Conservation (phyloP, 2,888 invertebrate genomes). For the Cantharis rustica region DNA sequence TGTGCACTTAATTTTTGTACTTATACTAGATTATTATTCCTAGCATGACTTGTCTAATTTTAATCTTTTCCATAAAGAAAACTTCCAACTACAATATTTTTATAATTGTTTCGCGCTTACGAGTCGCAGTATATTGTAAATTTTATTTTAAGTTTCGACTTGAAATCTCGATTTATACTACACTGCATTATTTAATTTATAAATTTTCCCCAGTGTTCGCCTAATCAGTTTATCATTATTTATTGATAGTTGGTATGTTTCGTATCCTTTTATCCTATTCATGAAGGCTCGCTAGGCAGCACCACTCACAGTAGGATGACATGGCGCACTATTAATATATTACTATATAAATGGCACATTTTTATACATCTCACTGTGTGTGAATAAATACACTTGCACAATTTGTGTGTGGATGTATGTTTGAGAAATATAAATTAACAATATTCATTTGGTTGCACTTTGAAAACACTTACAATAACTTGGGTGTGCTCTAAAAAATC, state of each 20-base stretch:
- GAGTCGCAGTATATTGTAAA: not conserved
- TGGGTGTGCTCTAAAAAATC: not conserved
- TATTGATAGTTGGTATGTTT: constrained; percentile 16
- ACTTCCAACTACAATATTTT: not conserved
- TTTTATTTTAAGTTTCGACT: not conserved
- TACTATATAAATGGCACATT: constrained; percentile 47
- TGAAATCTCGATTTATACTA: not conserved
- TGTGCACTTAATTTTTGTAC: constrained; percentile 51
- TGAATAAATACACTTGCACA: constrained; percentile 53
- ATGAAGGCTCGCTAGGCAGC: constrained; percentile 50
- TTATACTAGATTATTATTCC: constrained; percentile 48
- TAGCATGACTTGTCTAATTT: constrained; percentile 45
- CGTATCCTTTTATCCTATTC: constrained; percentile 35
- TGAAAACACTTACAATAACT: not conserved
- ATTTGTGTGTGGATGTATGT: constrained; percentile 54
- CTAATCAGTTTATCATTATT: not conserved
- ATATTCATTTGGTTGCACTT: constrained; percentile 6
- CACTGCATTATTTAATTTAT: not conserved
- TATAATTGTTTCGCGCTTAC: not conserved
- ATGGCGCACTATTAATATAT: constrained; percentile 55
- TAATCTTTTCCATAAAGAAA: constrained; percentile 19
- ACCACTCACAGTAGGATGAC: constrained; percentile 57
- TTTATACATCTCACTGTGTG: constrained; percentile 46
- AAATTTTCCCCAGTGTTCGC: not conserved
- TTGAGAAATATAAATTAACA: constrained; percentile 21